These are phyloP conservation scores for Clarias macrocephalus DNA, from an alignment of 2,113 vertebrate species.

Conservation along the genomic window DNA sequence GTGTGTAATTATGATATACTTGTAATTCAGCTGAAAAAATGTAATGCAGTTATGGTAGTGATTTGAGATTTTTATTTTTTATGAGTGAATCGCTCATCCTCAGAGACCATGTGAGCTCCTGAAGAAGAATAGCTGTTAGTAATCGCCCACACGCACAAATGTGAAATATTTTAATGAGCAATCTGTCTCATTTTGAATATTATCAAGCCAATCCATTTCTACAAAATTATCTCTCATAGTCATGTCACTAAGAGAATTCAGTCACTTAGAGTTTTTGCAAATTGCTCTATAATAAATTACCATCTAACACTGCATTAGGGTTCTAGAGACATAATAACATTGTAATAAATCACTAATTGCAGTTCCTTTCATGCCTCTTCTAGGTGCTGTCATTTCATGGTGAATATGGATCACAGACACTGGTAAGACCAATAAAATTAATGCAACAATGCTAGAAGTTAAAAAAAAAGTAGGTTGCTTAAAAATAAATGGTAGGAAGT, in stretches of 20 bases:
- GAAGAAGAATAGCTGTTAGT: conserved; percentile 57
- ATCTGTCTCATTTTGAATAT: conserved; percentile 56
- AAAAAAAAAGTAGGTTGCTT: not conserved
- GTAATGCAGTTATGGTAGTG: conserved; percentile 21
- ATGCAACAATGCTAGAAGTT: not conserved
- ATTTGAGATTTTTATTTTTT: conserved; percentile 27
- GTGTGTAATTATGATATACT: conserved; percentile 33
- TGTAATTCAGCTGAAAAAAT: conserved; percentile 16
- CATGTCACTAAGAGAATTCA: conserved; percentile 27
- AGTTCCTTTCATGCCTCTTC: conserved; percentile 2
- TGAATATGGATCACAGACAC: not conserved
- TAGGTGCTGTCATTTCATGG: conserved; percentile 3
- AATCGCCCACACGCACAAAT: conserved; percentile 58
- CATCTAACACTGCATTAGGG: not conserved
- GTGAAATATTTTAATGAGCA: conserved; percentile 63
- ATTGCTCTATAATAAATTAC: conserved; percentile 4
- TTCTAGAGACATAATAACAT: conserved; percentile 13
- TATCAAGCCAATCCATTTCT: conserved; percentile 48
- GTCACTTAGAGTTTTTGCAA: conserved; percentile 3
- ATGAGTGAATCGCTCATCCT: conserved; percentile 41
- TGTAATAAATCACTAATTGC: conserved; percentile 21
- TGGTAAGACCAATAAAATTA: conserved; percentile 17
- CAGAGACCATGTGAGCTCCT: conserved; percentile 49
- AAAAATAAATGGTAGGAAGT: not conserved
- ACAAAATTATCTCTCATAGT: conserved; percentile 41